These are phyloP conservation scores for Drosophila simulans DNA, from an alignment of 1,140 invertebrate species.

Conservation along the genomic window DNA sequence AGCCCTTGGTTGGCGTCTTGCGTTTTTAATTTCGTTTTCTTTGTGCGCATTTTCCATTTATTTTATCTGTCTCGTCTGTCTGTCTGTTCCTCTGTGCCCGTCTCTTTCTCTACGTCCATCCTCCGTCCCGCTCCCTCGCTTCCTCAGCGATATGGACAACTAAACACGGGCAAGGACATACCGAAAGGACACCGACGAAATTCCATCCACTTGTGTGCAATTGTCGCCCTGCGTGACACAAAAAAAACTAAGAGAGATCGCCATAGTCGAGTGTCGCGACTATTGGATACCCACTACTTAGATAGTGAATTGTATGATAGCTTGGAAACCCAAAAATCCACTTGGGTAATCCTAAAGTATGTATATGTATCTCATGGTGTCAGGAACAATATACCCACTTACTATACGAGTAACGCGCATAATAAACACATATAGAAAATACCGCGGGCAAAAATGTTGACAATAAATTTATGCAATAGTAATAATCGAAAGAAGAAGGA, in stretches of 20 bases:
- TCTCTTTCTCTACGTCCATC: background rate
- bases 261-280: too few species aligned
- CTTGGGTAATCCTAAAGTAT: too few species aligned
- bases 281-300: too few species aligned
- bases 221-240: constrained; percentile 65
- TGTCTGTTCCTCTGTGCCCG: background rate
- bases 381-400: too few species aligned
- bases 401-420: too few species aligned
- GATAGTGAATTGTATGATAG: too few species aligned
- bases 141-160: constrained; percentile 25
- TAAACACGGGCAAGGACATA: constrained; percentile 43
- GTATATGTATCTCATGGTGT: too few species aligned
- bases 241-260: background rate
- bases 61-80: constrained; percentile 46
- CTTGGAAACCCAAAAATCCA: too few species aligned
- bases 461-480: constrained; percentile 69
- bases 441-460: constrained; percentile 27
- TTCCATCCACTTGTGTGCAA: constrained; percentile 18
- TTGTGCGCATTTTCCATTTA: constrained; percentile 64
- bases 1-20: constrained; percentile 43
- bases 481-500: constrained; percentile 22
- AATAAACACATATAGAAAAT: background rate
- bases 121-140: constrained; percentile 3
- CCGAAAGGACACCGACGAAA: constrained; percentile 22
- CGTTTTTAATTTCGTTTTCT: constrained; percentile 81